Evolutionary conservation across 2,113 vertebrate genomes (phyloP).

Genomic region (Vulpes vulpes): DNA sequence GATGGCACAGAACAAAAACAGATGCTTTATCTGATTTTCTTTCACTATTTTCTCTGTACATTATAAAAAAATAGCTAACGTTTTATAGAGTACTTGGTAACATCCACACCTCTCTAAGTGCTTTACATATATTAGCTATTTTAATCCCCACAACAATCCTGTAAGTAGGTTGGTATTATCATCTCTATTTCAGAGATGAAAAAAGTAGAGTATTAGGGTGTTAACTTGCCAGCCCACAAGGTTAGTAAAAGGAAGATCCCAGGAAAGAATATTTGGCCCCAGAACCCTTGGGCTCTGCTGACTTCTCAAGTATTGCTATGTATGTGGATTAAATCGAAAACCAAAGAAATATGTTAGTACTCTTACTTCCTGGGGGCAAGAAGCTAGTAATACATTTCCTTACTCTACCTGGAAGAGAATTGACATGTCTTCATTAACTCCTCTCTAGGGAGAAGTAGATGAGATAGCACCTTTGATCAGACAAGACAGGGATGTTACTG

Average conservation of each 20-base stretch:
- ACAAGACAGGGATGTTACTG: not conserved
- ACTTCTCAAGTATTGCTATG: not conserved
- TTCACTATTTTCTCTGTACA: not conserved
- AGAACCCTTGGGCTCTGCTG: not conserved
- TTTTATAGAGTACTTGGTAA: not conserved
- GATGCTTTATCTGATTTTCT: slow-evolving; percentile 20
- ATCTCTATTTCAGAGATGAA: not conserved
- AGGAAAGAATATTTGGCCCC: not conserved
- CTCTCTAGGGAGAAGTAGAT: not conserved
- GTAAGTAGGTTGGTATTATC: not conserved
- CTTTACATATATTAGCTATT: not conserved
- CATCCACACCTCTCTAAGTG: not conserved
- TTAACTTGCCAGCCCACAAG: not conserved
- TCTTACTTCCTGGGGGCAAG: not conserved
- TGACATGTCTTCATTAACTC: not conserved
- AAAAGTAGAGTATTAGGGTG: not conserved
- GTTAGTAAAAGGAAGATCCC: not conserved
- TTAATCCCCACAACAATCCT: not conserved
- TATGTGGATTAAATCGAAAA: not conserved
- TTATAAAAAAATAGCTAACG: not conserved
- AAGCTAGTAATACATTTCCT: not conserved
- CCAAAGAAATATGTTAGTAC: not conserved
- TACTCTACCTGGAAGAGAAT: not conserved
- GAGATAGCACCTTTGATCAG: not conserved
- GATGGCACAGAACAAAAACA: not conserved